Evolutionary conservation across 2,888 invertebrate species (phyloP), one percentile per base, ranked within the genome.

Genomic region (Atethmia centrago): DNA sequence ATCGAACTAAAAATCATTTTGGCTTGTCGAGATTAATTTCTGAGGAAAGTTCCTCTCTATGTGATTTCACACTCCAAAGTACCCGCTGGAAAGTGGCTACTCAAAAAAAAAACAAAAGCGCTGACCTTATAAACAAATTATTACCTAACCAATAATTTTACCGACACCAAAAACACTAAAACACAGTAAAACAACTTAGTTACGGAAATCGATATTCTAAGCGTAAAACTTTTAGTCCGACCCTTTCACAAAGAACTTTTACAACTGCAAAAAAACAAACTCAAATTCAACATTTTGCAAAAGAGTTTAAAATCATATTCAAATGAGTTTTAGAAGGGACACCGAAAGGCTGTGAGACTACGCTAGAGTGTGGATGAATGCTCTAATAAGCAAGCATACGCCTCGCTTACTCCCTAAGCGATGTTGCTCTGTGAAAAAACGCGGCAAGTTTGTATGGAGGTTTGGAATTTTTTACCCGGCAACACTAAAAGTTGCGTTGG

Each of bases 371-470:
- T 71, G 85, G 78, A 86, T 86, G 86, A 86, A 88, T 86, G 86
- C 86, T 80, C 88, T 88, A 83, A 83, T 86, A 85, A 88, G 85
- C 86, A 87, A 74, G 77, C 81, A 79, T 64, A 80, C 85, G 86
- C 77, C 55, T 74, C 72, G 87, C 80, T 78, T 82, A 36, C 61
- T 53, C 40, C 49, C 56, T 81, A 81, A 84, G 85, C 82, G 85
- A 42, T 77, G 84, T 84, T 49, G 82, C 80, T 75, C 82, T 82
- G 68, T 84, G 77, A 81, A 84, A 81, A 84, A 82, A 82, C 25
- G 14, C 40, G 55, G 62, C 55, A 68, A 81, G 64, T 58, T 36
- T 68, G 51, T 62, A 69, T 59, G 53, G 42, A 70, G 63, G 25
- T 66, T 72, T 61, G 55, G 14, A 47, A 5, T 74, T 78, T 71